phyloP scores from a whole-genome alignment of 92 coral and sea anemone genomes.

The Chrysogorgia sp. region DNA sequence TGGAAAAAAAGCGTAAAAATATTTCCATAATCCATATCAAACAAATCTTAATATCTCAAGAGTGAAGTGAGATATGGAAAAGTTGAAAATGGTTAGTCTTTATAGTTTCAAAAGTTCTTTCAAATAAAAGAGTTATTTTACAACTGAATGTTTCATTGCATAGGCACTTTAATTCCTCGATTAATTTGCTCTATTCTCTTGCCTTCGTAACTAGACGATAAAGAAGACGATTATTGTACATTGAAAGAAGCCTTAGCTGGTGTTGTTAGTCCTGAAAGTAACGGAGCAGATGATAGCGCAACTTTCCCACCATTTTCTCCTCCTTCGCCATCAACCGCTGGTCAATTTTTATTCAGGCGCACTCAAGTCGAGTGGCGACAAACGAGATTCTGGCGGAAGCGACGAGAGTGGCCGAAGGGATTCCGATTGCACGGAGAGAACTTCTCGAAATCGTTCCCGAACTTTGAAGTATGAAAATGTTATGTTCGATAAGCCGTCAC shows the following conservation, averaged over 20 bases:
- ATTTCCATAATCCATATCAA: too few relatives aligned
- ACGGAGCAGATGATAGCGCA: neutral
- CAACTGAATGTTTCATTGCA: too few relatives aligned
- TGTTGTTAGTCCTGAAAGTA: conserved; percentile 4
- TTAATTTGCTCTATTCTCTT: neutral
- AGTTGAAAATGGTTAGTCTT: too few relatives aligned
- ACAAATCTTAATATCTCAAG: too few relatives aligned
- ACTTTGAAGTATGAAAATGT: conserved; percentile 92
- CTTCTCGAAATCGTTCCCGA: conserved; percentile 44
- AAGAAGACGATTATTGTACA: conserved; percentile 33
- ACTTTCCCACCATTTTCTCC: conserved; percentile 84
- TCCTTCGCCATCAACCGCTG: conserved; percentile 86
- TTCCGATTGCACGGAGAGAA: conserved; percentile 24
- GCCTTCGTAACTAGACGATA: neutral
- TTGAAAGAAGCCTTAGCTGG: conserved; percentile 36
- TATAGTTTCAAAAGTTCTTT: too few relatives aligned
- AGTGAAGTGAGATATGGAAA: too few relatives aligned
- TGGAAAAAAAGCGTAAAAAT: too few relatives aligned
- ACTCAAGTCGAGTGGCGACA: neutral
- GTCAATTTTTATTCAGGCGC: conserved; percentile 70
- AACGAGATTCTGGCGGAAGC: conserved; percentile 38
- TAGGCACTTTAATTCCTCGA: too few relatives aligned
- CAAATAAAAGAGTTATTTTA: too few relatives aligned
- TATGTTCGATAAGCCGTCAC: conserved; percentile 72
- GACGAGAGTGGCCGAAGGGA: conserved; percentile 49